Conservation (phyloP, 2,797 vertebrate species). For the Sciaenops ocellatus region DNA sequence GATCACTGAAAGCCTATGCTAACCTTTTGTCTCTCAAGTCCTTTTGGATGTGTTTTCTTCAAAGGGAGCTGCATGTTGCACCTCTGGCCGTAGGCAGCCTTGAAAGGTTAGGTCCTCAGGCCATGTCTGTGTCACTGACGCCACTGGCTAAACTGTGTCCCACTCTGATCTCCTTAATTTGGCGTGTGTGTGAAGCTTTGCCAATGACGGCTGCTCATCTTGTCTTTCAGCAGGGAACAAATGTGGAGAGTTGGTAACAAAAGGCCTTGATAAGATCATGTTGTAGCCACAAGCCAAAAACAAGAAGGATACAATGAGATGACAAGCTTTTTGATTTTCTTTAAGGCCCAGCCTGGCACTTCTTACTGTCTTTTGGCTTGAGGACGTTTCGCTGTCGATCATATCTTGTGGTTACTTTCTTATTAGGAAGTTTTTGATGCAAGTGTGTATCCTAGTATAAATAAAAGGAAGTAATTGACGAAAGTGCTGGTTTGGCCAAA, state of each 20-base stretch:
- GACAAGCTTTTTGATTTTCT: conserved; percentile 40
- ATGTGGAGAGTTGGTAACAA: conserved; percentile 44
- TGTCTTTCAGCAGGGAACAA: conserved; percentile 52
- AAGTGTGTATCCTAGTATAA: conserved; percentile 10
- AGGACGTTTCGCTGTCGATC: conserved; percentile 37
- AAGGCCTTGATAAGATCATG: conserved; percentile 59
- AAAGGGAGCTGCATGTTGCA: conserved; percentile 65
- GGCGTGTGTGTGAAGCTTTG: conserved; percentile 43
- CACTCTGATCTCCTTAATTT: conserved; percentile 67
- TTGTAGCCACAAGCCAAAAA: conserved; percentile 63
- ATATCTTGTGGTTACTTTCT: conserved; percentile 35
- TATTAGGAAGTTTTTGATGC: conserved; percentile 51
- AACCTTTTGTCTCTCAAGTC: conserved; percentile 60
- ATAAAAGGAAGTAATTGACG: conserved; percentile 9
- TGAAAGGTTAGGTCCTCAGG: conserved; percentile 69
- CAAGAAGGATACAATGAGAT: conserved; percentile 43
- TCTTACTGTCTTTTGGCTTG: conserved; percentile 27
- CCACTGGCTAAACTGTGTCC: conserved; percentile 69
- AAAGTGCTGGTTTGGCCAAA: conserved; percentile 19
- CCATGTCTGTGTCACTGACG: conserved; percentile 71
- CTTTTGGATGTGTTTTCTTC: conserved; percentile 65
- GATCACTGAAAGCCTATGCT: conserved; percentile 43
- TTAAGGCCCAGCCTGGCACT: neutral
- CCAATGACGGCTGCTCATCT: conserved; percentile 56
- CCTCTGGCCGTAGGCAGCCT: conserved; percentile 51